Conservation (phyloP, 2,797 vertebrate genomes). For the Pseudochaenichthys georgianus region DNA sequence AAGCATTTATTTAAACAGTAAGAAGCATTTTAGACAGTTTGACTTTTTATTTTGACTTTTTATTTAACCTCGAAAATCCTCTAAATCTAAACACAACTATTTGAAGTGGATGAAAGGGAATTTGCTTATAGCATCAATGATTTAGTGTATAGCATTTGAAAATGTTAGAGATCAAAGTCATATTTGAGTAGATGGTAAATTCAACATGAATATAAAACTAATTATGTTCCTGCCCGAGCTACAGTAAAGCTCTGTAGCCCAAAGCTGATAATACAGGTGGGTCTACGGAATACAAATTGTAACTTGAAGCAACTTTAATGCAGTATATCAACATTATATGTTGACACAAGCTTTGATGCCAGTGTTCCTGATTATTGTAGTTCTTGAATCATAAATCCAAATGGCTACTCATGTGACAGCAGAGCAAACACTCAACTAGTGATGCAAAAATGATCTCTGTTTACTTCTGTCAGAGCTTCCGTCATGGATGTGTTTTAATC, state of each 20-base stretch:
- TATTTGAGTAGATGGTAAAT: background rate
- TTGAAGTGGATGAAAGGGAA: background rate
- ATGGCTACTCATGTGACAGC: constrained; percentile 20
- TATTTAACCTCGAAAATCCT: no score
- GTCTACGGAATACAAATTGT: constrained; percentile 4
- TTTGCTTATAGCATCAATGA: background rate
- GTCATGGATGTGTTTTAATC: constrained; percentile 45
- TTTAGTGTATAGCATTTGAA: background rate
- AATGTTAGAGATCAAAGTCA: background rate
- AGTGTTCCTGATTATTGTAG: constrained; percentile 10
- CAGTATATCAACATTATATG: constrained; percentile 22
- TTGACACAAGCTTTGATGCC: constrained; percentile 29
- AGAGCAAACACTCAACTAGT: constrained; percentile 17
- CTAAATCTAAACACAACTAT: no score
- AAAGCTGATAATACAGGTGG: background rate
- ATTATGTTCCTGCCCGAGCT: background rate
- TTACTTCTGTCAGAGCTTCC: constrained; percentile 22
- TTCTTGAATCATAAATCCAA: constrained; percentile 8
- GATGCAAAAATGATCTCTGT: constrained; percentile 19
- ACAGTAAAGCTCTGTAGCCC: background rate
- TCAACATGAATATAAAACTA: background rate
- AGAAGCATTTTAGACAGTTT: background rate
- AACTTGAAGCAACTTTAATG: constrained; percentile 7
- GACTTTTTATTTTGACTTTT: no score
- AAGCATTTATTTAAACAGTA: background rate